Base-by-base conservation (phyloP, 2,888 invertebrate species). In the Ceramica pisi region DNA sequence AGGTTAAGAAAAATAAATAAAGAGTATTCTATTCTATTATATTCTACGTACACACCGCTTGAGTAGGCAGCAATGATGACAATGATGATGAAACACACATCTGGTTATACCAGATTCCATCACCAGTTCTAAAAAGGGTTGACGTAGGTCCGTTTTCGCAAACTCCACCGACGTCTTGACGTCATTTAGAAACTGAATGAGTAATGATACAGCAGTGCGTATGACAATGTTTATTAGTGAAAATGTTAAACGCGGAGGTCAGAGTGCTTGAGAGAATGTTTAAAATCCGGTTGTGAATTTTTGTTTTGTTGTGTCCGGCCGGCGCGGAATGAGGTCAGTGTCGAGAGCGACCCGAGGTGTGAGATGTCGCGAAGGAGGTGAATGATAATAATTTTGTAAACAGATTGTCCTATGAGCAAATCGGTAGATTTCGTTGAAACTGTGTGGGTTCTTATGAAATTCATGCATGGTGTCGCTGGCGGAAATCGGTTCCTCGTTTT, bases 241-340 rank as follows among this genome's bases (percentile, higher is more conserved):
- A 88, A 88, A 82, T 80, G 57, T 41, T 57, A 1, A n/a, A 16
- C 5, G 48, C 64, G 70, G 76, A 83, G 87, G 88, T 87, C 82
- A 81, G 70, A 85, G 80, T 82, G 81, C 80, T 79, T 61, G 70
- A 67, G 85, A 82, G 81, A 88, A 84, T 86, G 84, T 81, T 69
- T 68, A 70, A 85, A 85, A 82, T 83, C 84, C 82, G 82, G 83
- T 81, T 84, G 78, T 79, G 76, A 78, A 81, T 85, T 86, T 79
- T 77, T 79, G 76, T 86, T 82, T 85, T 80, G 81, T 82, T 84
- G 74, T 74, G 82, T 86, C 81, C 82, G 86, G 78, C 71, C 68
- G 67, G 41, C 67, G 63, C 61, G 48, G 61, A 87, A 81, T 75
- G 81, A 71, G 88, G 87, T 86, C 87, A 88, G 68, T 84, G 85